Conservation (phyloP, 2,113 vertebrate genomes). For the Cephalopholis sonnerati region DNA sequence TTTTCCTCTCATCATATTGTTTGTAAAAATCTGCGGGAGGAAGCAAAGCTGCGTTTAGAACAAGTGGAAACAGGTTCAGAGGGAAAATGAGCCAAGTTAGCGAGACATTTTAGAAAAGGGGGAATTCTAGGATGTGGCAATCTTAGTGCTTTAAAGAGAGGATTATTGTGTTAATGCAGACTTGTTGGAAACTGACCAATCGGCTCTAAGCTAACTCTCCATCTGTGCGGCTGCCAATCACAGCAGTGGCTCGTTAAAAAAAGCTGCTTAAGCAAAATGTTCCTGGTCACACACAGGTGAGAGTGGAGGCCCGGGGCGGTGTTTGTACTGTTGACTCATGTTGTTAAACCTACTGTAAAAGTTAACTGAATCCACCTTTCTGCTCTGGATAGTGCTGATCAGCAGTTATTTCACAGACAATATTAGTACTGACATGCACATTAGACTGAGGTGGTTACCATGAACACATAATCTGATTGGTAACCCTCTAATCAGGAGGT, state of each 20-base stretch:
- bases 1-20: background rate
- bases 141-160: slow-evolving; percentile 10
- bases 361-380: background rate
- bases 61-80: slow-evolving; percentile 27
- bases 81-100: slow-evolving; percentile 34
- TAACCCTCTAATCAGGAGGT: background rate
- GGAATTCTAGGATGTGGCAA: slow-evolving; percentile 21
- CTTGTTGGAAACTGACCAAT: slow-evolving; percentile 47
- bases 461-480: background rate
- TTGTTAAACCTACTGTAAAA: slow-evolving; percentile 9
- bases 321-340: slow-evolving; percentile 16
- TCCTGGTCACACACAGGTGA: slow-evolving; percentile 59
- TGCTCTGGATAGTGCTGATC: background rate
- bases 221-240: slow-evolving; percentile 39
- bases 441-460: background rate
- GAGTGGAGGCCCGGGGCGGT: slow-evolving; percentile 13
- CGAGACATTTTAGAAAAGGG: background rate
- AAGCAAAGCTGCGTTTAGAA: slow-evolving; percentile 21
- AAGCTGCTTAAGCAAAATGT: slow-evolving; percentile 38
- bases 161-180: slow-evolving; percentile 8
- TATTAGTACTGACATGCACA: background rate
- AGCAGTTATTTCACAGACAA: background rate
- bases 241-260: slow-evolving; percentile 39
- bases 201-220: slow-evolving; percentile 38
- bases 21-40: slow-evolving; percentile 10